Evolutionary conservation across 30 jellyfish, hydroid and myxozoan genomes (phyloP), one percentile per base, ranked within the genome.

Genomic region (Aurelia sp.): DNA sequence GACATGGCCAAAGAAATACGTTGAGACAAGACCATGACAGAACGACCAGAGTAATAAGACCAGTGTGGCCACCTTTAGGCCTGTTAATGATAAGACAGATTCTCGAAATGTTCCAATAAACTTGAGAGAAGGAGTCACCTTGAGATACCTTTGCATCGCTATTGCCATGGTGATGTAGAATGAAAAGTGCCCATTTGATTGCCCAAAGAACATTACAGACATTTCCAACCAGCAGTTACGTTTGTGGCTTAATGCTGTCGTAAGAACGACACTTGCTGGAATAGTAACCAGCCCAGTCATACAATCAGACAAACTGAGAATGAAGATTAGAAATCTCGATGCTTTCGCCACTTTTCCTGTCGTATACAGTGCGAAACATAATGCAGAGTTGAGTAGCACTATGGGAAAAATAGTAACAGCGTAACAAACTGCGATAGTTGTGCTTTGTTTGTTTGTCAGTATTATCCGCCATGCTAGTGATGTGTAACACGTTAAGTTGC

Each of bases 141-240:
- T 71, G 3, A 83, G 61, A 64, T 71, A 83, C 40, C 92, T 23
- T 65, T 83, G 86, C 8, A 57, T 6, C 6, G 92, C 86, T 12
- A 83, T 83, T 23, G 86, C 81, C 81, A 83, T 47, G 20, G 71
- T 58, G 13, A 73, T 22, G 53, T 83, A 83, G 65, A 70, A 60
- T 19, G 92, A 83, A 52, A 83, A 71, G 61, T 83, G 92, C 4
- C 85, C 92, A 55, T 71, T 83, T 62, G 86, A 51, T 22, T 62
- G 86, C 30, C 86, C 86, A 4, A 71, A 21, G 35, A 83, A 83
- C 74, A 73, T 48, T 20, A 65, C 9, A 19, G 37, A 22, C 73
- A 21, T 51, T 55, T 83, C 92, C 11, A 83, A 71, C 92, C 92
- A 83, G 81, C 92, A 83, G 63, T 53, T 8, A 22, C 92, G 92